These are phyloP conservation scores for Exephanes ischioxanthus DNA, from an alignment of 2,888 invertebrate genomes.

Conservation along the genomic window DNA sequence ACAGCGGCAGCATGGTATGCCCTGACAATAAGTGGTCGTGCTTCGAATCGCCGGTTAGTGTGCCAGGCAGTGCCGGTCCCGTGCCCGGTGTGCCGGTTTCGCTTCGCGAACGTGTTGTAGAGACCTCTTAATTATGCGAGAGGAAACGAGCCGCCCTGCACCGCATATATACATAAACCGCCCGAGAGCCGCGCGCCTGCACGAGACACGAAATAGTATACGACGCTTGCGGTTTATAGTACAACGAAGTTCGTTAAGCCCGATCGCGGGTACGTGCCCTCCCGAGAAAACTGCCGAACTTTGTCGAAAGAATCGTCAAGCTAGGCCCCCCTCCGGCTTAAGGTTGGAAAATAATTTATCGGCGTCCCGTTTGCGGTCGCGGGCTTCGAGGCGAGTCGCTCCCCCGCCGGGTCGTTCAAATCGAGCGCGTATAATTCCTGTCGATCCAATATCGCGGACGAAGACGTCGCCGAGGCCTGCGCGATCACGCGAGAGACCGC, in stretches of 20 bases:
- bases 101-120: slow-evolving; percentile 57
- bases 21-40: slow-evolving; percentile 66
- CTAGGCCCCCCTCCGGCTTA: not conserved
- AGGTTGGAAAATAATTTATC: slow-evolving; percentile 43
- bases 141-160: slow-evolving; percentile 45
- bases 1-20: slow-evolving; percentile 24
- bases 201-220: slow-evolving; percentile 67
- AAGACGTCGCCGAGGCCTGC: slow-evolving; percentile 35
- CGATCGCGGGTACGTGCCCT: not conserved
- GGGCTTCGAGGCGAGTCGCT: slow-evolving; percentile 9
- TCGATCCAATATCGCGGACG: slow-evolving; percentile 19
- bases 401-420: slow-evolving; percentile 39
- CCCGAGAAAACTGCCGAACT: slow-evolving; percentile 56
- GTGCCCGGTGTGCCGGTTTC: slow-evolving; percentile 25
- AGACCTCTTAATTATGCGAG: slow-evolving; percentile 70
- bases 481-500: slow-evolving; percentile 29
- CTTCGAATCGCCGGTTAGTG: slow-evolving; percentile 56
- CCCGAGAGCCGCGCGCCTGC: slow-evolving; percentile 43
- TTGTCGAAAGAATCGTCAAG: slow-evolving; percentile 56
- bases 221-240: slow-evolving; percentile 63
- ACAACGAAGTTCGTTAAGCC: slow-evolving; percentile 65
- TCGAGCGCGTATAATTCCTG: not conserved
- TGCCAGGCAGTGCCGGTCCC: slow-evolving; percentile 66
- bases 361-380: slow-evolving; percentile 5
- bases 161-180: slow-evolving; percentile 24